Evolutionary conservation across 2,113 vertebrate genomes (phyloP).

Genomic region (Ammodramus savannarum): DNA sequence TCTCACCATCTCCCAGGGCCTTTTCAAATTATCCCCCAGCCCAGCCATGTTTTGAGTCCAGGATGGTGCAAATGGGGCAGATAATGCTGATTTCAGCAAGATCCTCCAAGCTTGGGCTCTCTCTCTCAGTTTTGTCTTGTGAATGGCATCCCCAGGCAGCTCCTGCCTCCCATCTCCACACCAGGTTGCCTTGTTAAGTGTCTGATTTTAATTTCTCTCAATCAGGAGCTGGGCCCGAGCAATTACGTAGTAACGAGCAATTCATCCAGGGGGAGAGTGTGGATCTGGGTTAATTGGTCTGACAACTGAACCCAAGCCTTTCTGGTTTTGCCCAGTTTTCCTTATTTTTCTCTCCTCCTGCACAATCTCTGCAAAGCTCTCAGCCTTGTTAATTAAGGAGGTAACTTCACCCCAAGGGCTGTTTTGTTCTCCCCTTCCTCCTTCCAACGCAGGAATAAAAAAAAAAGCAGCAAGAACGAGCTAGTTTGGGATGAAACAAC

Average conservation of each 20-base stretch:
- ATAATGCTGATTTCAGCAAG: background rate
- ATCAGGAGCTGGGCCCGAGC: slow-evolving; percentile 10
- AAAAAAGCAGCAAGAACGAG: slow-evolving; percentile 13
- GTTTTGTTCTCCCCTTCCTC: slow-evolving; percentile 20
- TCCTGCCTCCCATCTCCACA: background rate
- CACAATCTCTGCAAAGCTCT: slow-evolving; percentile 15
- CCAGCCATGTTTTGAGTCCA: background rate
- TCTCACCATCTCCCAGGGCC: background rate
- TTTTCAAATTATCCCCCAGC: background rate
- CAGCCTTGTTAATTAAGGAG: slow-evolving; percentile 59
- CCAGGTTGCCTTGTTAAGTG: slow-evolving; percentile 35
- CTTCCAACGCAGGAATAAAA: background rate
- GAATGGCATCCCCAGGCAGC: background rate
- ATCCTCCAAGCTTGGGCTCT: background rate
- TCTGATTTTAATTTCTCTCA: slow-evolving; percentile 57
- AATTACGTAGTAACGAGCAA: slow-evolving; percentile 49
- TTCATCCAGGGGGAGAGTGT: slow-evolving; percentile 30
- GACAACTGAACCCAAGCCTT: slow-evolving; percentile 52
- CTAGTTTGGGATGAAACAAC: slow-evolving; percentile 31
- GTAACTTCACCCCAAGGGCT: slow-evolving; percentile 45
- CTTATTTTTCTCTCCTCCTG: background rate
- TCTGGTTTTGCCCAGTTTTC: slow-evolving; percentile 49
- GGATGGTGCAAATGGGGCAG: background rate
- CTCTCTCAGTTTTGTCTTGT: background rate
- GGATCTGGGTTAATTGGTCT: slow-evolving; percentile 63